Percentiles rank a stretch among this genome's conserved stretches.
Evolutionary conservation across 53 echinoderm and acorn worm genomes (phyloP).

Genomic region (Paelopatides confundens): DNA sequence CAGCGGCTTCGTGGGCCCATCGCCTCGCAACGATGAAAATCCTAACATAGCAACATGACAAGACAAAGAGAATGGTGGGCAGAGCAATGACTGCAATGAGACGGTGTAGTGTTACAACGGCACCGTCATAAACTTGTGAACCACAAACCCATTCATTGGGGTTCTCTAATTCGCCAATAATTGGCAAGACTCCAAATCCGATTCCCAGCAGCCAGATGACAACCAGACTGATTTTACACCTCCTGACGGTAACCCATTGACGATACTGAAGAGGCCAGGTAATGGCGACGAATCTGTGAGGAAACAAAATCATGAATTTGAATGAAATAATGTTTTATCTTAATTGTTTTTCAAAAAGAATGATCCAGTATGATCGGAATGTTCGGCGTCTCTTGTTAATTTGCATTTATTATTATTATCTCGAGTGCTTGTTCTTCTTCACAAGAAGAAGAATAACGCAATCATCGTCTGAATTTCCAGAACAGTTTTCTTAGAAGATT

Average conservation of each 20-base stretch:
- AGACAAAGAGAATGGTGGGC: conserved; percentile 12
- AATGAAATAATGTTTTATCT: too few relatives aligned
- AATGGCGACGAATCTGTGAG: conserved; percentile 24
- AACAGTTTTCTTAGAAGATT: too few relatives aligned
- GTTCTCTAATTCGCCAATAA: conserved; percentile 12
- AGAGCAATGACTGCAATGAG: conserved; percentile 14
- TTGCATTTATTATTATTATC: too few relatives aligned
- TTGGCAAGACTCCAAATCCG: conserved; percentile 6
- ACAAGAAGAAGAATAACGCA: too few relatives aligned
- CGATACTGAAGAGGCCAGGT: conserved; percentile 27
- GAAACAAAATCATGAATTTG: too few relatives aligned
- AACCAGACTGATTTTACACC: conserved; percentile 17
- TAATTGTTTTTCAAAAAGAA: too few relatives aligned
- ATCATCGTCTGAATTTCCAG: too few relatives aligned
- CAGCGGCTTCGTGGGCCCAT: conserved; percentile 7
- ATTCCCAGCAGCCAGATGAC: conserved; percentile 30
- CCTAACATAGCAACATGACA: conserved; percentile 32
- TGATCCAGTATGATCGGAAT: too few relatives aligned
- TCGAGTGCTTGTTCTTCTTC: too few relatives aligned
- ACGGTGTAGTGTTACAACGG: conserved; percentile 18
- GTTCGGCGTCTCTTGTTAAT: too few relatives aligned
- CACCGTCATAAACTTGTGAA: not conserved
- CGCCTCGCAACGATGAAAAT: conserved; percentile 36
- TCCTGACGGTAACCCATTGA: conserved; percentile 22
- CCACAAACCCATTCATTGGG: conserved; percentile 48